Conservation (phyloP, 2,797 vertebrate genomes). For the Eremophila alpestris region DNA sequence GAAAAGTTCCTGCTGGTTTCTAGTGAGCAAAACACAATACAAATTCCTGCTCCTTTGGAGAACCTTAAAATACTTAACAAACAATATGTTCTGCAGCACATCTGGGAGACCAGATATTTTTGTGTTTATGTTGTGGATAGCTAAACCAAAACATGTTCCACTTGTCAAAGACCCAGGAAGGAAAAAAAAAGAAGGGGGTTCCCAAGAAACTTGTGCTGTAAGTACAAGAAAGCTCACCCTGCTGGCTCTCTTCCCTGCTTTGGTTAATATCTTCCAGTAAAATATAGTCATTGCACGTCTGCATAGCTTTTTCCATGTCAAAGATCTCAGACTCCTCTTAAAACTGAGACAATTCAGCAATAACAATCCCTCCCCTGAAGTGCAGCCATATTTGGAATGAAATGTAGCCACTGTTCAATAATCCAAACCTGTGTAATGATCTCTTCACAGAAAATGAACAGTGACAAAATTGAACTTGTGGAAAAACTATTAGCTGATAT, state of each 20-base stretch:
- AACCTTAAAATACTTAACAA: neutral
- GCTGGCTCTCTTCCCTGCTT: neutral
- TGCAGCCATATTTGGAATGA: neutral
- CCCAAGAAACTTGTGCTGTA: neutral
- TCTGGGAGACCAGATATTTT: neutral
- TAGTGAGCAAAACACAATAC: neutral
- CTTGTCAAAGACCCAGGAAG: neutral
- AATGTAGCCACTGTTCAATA: neutral
- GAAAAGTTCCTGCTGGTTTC: conserved; percentile 3
- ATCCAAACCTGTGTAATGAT: neutral
- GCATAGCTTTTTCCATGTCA: neutral
- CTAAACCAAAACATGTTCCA: neutral
- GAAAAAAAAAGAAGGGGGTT: neutral
- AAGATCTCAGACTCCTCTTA: neutral
- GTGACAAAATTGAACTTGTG: neutral
- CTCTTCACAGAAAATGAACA: conserved; percentile 3
- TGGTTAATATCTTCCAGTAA: neutral
- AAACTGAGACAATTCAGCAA: neutral
- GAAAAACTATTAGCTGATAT: conserved; percentile 1
- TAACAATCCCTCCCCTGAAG: neutral
- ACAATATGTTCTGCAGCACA: neutral
- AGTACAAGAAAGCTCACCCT: neutral
- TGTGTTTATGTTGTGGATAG: neutral
- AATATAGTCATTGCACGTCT: neutral
- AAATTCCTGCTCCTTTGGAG: neutral